Evolutionary conservation across 2,888 invertebrate species (phyloP), one percentile per base, ranked within the genome.

Genomic region (Anthrax anthrax): DNA sequence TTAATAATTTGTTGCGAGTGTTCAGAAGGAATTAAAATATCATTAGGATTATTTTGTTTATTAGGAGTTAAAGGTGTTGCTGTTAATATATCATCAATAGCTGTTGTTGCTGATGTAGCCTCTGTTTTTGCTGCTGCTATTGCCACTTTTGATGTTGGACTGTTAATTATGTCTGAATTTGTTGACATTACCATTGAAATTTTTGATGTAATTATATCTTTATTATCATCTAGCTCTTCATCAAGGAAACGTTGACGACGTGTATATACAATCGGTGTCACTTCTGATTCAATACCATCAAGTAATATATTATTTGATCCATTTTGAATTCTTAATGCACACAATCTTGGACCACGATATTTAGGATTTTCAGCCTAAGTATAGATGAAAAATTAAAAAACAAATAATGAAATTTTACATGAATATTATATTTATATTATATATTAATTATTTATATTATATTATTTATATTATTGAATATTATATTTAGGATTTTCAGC

Each of bases 281-380:
- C 75, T 40, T 65, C 63, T 39, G 80, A 78, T 55, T 82, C 81
- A 32, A 81, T 80, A 57, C 84, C 86, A 63, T 86, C 86, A 19
- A 87, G 69, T 6, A 87, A 68, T 56, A 87, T 84, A 61, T 86
- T 87, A 60, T 81, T 84, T 13, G 84, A 82, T 8, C 84, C 84
- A 8, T 80, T 80, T 57, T 84, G 84, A 57, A 85, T 74, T 36
- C 84, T 73, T 59, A 86, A 73, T 44, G 85, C 81, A 58, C 85
- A 86, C 56, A 83, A 78, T 51, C 85, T 72, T 2, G 86, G 84
- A 1, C 84, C 84, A 13, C 60, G 61, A 48, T 67, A 55, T 49
- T 65, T 65, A 12, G 68, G 67, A 57, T 69, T 69, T 54, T 69
- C 69, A 58, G 69, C 66, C 69, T 69, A 23, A 23, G 8, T 23